Conservation (phyloP, 2,888 invertebrate species). For the Acleris emargana region DNA sequence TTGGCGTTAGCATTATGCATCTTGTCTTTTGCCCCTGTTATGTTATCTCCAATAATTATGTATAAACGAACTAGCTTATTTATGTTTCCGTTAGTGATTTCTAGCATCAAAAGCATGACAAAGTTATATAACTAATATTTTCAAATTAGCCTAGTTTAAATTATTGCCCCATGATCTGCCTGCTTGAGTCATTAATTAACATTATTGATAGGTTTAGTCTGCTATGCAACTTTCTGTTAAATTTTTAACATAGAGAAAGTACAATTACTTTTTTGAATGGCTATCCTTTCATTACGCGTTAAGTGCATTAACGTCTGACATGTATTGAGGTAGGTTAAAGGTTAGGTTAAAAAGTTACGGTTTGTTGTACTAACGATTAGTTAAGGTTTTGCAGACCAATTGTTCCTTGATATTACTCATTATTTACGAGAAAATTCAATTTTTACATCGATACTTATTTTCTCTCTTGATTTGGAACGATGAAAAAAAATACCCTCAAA, state of each 20-base stretch:
- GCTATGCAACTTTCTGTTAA: not conserved
- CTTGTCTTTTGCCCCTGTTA: too few relatives aligned
- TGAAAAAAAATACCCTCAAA: too few relatives aligned
- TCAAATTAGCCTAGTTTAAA: constrained; percentile 20
- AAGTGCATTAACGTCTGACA: not conserved
- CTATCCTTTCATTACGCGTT: not conserved
- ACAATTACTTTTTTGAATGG: not conserved
- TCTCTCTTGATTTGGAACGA: too few relatives aligned
- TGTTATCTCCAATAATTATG: too few relatives aligned
- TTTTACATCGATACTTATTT: too few relatives aligned
- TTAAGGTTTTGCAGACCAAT: too few relatives aligned
- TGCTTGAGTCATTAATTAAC: constrained; percentile 3
- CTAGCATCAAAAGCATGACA: not conserved
- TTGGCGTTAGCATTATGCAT: too few relatives aligned
- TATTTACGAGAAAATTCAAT: too few relatives aligned
- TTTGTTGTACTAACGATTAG: not conserved
- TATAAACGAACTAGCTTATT: too few relatives aligned
- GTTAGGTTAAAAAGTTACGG: not conserved
- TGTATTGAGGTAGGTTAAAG: not conserved
- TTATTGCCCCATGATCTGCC: constrained; percentile 9
- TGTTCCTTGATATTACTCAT: too few relatives aligned
- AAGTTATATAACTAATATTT: constrained; percentile 23
- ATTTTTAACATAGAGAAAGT: not conserved
- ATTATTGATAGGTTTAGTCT: not conserved
- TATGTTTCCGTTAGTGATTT: too few relatives aligned